Conservation (phyloP, 2,797 vertebrate genomes). For the Hylomyscus alleni region DNA sequence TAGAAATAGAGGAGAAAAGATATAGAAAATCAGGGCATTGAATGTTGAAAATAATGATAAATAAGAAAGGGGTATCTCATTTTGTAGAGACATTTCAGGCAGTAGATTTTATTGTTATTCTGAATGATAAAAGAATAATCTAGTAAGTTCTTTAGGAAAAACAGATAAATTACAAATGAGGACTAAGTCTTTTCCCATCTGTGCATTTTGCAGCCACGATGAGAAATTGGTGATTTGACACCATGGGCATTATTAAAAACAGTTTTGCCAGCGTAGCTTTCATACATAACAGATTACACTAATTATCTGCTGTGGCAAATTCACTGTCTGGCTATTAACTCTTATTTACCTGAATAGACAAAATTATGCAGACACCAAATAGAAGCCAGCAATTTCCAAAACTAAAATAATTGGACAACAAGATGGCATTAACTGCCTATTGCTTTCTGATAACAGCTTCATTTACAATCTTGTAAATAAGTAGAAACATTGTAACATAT, state of each 20-base stretch:
- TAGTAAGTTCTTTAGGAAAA: constrained; percentile 56
- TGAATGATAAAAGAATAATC: constrained; percentile 64
- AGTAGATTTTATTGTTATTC: constrained; percentile 45
- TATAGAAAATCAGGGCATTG: neutral
- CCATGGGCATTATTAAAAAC: constrained; percentile 80
- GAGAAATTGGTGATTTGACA: constrained; percentile 83
- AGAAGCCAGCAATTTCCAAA: constrained; percentile 40
- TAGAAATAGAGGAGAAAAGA: neutral
- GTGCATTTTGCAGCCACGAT: constrained; percentile 77
- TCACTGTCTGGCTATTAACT: constrained; percentile 82
- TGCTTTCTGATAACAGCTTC: neutral
- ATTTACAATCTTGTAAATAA: constrained; percentile 37
- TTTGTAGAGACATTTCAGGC: neutral
- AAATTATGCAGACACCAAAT: constrained; percentile 31
- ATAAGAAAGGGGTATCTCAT: neutral
- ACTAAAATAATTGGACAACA: constrained; percentile 26
- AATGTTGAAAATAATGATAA: neutral
- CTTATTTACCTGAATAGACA: constrained; percentile 74
- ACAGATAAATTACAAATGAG: constrained; percentile 79
- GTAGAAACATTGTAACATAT: constrained; percentile 21
- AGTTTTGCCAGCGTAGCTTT: constrained; percentile 77
- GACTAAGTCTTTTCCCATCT: constrained; percentile 82
- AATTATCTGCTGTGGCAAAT: constrained; percentile 83
- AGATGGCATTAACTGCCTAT: neutral
- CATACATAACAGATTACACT: constrained; percentile 80